Conservation (phyloP, 2,797 vertebrate genomes). For the Pogonophryne albipinna region DNA sequence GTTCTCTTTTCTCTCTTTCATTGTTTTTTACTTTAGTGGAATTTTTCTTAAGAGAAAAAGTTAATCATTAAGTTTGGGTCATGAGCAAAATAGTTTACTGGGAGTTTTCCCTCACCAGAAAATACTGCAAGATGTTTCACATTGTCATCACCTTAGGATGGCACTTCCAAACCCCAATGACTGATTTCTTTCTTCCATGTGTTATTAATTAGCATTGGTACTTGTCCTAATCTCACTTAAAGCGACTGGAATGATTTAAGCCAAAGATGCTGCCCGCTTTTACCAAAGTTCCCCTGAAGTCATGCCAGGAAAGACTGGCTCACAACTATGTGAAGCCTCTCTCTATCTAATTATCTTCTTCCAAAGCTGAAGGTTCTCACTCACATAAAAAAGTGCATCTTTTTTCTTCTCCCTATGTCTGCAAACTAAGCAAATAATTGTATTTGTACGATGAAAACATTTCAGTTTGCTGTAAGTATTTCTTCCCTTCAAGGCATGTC, state of each 20-base stretch:
- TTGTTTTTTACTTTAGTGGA: conserved; percentile 65
- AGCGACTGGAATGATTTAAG: conserved; percentile 59
- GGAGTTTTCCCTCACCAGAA: conserved; percentile 79
- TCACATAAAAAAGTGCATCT: conserved; percentile 27
- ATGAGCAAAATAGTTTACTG: conserved; percentile 69
- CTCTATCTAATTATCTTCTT: neutral
- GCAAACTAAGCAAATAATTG: conserved; percentile 59
- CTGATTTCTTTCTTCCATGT: conserved; percentile 64
- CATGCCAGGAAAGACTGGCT: conserved; percentile 72
- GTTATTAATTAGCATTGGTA: conserved; percentile 78
- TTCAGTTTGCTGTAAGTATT: conserved; percentile 55
- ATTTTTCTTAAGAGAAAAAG: conserved; percentile 50
- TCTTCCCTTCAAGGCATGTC: conserved; percentile 50
- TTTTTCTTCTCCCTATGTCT: conserved; percentile 54
- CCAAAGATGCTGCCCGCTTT: conserved; percentile 47
- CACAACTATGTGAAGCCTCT: conserved; percentile 42
- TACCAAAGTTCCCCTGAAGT: conserved; percentile 55
- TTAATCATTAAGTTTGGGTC: conserved; percentile 52
- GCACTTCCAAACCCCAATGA: conserved; percentile 65
- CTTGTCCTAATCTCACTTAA: conserved; percentile 74
- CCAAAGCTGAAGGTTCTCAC: neutral
- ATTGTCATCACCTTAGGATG: conserved; percentile 79
- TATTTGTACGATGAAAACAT: conserved; percentile 72
- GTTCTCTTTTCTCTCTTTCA: conserved; percentile 43
- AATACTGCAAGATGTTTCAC: conserved; percentile 82